Evolutionary conservation across 2,888 invertebrate species (phyloP).

Genomic region (Zonitis immaculata): DNA sequence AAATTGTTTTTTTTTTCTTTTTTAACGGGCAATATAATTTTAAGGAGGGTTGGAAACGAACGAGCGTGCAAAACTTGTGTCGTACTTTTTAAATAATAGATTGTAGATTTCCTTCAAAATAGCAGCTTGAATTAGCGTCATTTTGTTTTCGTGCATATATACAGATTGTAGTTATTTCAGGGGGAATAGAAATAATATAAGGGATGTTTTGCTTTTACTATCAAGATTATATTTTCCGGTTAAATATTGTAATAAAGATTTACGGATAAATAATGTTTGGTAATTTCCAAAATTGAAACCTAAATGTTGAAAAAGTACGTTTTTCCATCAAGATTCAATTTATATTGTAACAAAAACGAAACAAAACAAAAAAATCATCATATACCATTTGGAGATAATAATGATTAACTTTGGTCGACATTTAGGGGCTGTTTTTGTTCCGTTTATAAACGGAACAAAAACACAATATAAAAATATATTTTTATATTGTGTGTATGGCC

Average conservation of each 20-base stretch:
- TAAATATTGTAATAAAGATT: not conserved
- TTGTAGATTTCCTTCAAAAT: slow-evolving; percentile 17
- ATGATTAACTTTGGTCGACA: not conserved
- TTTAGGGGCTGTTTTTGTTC: not conserved
- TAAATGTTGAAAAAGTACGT: not conserved
- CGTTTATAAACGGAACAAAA: too few relatives aligned
- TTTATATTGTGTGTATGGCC: not conserved
- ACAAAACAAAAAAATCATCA: not conserved
- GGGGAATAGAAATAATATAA: not conserved
- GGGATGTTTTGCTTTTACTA: too few relatives aligned
- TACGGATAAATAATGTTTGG: not conserved
- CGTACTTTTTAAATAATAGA: slow-evolving; percentile 15
- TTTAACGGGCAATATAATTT: too few relatives aligned
- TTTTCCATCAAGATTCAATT: not conserved
- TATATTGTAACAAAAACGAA: not conserved
- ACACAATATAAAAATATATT: too few relatives aligned
- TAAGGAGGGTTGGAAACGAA: not conserved
- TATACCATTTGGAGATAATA: not conserved
- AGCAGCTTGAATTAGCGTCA: slow-evolving; percentile 20
- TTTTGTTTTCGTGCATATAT: slow-evolving; percentile 17
- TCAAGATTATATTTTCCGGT: not conserved
- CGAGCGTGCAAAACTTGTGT: not conserved
- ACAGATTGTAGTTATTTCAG: slow-evolving; percentile 10
- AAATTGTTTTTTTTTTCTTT: too few relatives aligned
- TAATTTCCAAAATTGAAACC: too few relatives aligned